Evolutionary conservation across 2,797 vertebrate species (phyloP), one percentile per base, ranked within the genome.

Genomic region (Xiphorhynchus erythropygius): DNA sequence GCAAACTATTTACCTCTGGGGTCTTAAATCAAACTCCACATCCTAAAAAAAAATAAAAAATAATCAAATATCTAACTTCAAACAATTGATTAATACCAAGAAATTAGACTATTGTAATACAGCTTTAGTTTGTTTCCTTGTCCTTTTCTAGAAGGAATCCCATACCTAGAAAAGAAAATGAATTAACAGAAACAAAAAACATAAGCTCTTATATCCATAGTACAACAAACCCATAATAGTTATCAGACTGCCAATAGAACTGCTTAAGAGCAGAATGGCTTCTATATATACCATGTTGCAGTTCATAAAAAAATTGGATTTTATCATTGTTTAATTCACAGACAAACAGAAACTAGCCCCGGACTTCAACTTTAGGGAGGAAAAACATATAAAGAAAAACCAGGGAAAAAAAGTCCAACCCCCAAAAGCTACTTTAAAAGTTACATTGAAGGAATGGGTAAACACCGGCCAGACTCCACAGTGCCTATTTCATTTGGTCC

Each of bases 401-500:
- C 1, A 32, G 10, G 8, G 49, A 59, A 62, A 30, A 18, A 63
- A 32, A 18, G 2, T 2, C 22, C 23, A 46, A 11, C 0, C 3
- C 10, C 4, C 13, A 13, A 44, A 79, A 65, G 1, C 9, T 30
- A 47, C 23, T 41, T 60, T 57, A 11, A 33, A 84, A 30, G 9
- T 46, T 63, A 30, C 4, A 35, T 1, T 27, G 42, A 78, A 41
- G 33, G 5, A 81, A 32, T 10, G 3, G 13, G 7, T 50, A 53
- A 35, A 71, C 5, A 6, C 11, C 41, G 12, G 25, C 50, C 42
- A 67, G 35, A 44, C 8, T 60, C 22, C 44, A 52, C 6, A 65
- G 22, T 19, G 11, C 5, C 41, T 18, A 37, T 37, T 85, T n/a
- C 17, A 30, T 60, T 19, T n/a, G 3, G 18, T 33, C 33, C 55